These are phyloP conservation scores for Siniperca undulata DNA, from an alignment of 2,797 vertebrate species.

Conservation along the genomic window DNA sequence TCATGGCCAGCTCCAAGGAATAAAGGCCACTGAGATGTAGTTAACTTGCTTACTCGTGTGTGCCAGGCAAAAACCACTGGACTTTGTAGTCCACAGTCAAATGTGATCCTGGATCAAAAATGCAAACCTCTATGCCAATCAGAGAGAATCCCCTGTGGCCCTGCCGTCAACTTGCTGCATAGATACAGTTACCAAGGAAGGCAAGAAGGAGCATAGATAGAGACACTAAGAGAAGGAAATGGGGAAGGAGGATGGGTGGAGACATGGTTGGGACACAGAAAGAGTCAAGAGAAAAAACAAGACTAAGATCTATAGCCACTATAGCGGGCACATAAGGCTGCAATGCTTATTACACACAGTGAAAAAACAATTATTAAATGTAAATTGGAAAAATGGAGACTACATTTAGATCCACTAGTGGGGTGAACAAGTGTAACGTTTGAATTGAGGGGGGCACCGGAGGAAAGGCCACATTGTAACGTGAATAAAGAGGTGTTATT, in stretches of 20 bases:
- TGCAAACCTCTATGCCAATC: conserved; percentile 57
- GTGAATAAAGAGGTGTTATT: background rate
- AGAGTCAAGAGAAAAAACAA: background rate
- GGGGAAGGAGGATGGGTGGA: conserved; percentile 22
- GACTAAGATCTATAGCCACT: conserved; percentile 8
- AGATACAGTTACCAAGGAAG: conserved; percentile 64
- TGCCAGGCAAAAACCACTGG: conserved; percentile 25
- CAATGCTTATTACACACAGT: background rate
- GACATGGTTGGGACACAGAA: background rate
- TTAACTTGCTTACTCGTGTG: conserved; percentile 52
- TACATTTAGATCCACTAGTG: background rate
- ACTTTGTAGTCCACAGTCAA: conserved; percentile 46
- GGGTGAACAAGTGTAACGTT: background rate
- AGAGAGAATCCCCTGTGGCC: conserved; percentile 44
- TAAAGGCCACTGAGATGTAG: conserved; percentile 45
- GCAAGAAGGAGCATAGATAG: conserved; percentile 32
- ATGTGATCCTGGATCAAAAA: conserved; percentile 55
- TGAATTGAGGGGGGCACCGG: background rate
- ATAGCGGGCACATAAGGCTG: background rate
- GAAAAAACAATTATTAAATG: background rate
- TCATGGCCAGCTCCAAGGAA: conserved; percentile 41
- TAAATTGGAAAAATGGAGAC: background rate
- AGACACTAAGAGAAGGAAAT: conserved; percentile 11
- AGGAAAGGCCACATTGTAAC: background rate
- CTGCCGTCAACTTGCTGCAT: conserved; percentile 56